Evolutionary conservation across 2,888 invertebrate species (phyloP).

Genomic region (Orchesellides sinensis): DNA sequence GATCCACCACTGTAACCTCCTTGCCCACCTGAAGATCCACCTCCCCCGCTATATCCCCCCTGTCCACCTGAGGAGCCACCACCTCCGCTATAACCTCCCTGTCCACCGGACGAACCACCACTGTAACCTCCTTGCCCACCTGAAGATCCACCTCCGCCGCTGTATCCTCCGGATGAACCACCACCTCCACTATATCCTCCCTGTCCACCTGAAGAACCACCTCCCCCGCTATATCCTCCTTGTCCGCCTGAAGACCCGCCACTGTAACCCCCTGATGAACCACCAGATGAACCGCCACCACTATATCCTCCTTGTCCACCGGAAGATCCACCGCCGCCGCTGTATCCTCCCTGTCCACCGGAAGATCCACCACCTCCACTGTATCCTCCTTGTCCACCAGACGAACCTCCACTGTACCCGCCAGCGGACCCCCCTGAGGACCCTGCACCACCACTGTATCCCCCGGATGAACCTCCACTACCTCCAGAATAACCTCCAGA

Average conservation of each 20-base stretch:
- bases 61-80: neutral
- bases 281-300: neutral
- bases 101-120: neutral
- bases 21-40: neutral
- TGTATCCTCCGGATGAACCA: neutral
- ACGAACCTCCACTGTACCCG: neutral
- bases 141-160: slow-evolving; percentile 2
- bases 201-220: neutral
- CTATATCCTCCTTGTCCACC: slow-evolving; percentile 6
- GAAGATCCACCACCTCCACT: neutral
- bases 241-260: slow-evolving; percentile 14
- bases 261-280: slow-evolving; percentile 2
- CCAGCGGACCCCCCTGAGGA: slow-evolving; percentile 3
- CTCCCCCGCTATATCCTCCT: neutral
- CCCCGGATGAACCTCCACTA: slow-evolving; percentile 6
- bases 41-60: neutral
- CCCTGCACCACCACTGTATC: slow-evolving; percentile 8
- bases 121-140: neutral
- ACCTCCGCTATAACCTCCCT: neutral
- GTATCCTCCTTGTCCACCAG: slow-evolving; percentile 12
- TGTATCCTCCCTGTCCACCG: slow-evolving; percentile 2
- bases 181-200: neutral
- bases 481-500: neutral
- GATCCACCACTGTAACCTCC: neutral
- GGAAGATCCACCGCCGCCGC: slow-evolving; percentile 8